Evolutionary conservation across 2,888 invertebrate genomes (phyloP).

Genomic region (Erannis defoliaria): DNA sequence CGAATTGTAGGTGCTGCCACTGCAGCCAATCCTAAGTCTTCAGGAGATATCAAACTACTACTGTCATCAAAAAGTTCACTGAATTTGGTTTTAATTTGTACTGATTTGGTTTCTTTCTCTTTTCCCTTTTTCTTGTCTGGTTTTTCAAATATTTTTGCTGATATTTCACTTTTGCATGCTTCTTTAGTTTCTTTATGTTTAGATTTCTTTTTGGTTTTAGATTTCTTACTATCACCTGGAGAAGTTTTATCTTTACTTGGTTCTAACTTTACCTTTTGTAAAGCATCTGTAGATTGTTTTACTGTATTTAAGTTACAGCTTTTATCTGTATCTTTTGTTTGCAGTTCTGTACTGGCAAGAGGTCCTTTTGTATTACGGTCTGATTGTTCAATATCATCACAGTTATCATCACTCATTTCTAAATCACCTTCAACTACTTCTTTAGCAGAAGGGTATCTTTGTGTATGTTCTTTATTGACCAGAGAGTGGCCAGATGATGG

Average conservation of each 20-base stretch:
- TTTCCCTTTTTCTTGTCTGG: slow-evolving; percentile 29
- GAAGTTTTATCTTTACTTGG: neutral
- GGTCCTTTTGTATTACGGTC: slow-evolving; percentile 6
- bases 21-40: slow-evolving; percentile 70
- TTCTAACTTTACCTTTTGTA: neutral
- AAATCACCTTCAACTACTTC: slow-evolving; percentile 72
- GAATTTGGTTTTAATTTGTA: slow-evolving; percentile 62
- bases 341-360: neutral
- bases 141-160: slow-evolving; percentile 15
- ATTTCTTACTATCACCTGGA: slow-evolving; percentile 46
- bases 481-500: slow-evolving; percentile 10
- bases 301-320: neutral
- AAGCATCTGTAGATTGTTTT: neutral
- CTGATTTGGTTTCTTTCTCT: slow-evolving; percentile 37
- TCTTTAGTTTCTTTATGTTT: slow-evolving; percentile 49
- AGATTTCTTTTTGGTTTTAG: slow-evolving; percentile 54
- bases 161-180: slow-evolving; percentile 45
- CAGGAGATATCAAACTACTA: slow-evolving; percentile 76
- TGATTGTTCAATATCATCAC: slow-evolving; percentile 52
- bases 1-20: slow-evolving; percentile 30
- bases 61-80: slow-evolving; percentile 77
- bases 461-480: slow-evolving; percentile 5
- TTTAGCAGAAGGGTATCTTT: slow-evolving; percentile 40
- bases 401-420: slow-evolving; percentile 75
- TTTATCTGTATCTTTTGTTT: slow-evolving; percentile 1